Conservation (phyloP, 2,888 invertebrate species). For the Meloe dianella region DNA sequence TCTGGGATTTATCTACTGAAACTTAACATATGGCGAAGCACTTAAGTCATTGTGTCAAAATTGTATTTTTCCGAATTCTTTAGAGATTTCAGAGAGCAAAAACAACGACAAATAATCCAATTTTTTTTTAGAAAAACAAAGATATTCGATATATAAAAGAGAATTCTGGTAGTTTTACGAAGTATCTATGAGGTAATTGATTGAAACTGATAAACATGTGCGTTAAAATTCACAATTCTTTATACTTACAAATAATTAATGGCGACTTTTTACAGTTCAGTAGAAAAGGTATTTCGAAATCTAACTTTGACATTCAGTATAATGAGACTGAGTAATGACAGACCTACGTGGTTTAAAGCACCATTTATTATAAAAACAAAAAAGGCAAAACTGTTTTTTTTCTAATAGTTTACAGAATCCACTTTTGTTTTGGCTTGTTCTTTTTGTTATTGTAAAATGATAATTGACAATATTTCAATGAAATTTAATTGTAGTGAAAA, state of each 20-base stretch:
- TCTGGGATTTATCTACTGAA: neutral
- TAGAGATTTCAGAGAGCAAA: neutral
- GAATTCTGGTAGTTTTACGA: no score
- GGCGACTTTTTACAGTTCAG: neutral
- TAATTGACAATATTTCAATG: neutral
- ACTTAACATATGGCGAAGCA: neutral
- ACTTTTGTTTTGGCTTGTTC: neutral
- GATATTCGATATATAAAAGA: no score
- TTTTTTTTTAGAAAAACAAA: neutral
- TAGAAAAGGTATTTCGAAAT: neutral
- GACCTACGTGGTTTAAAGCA: neutral
- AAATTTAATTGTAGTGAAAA: neutral
- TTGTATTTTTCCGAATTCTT: neutral
- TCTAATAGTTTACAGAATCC: neutral
- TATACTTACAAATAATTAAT: no score
- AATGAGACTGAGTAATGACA: neutral
- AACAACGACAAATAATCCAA: neutral
- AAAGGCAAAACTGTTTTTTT: neutral
- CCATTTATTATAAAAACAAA: neutral
- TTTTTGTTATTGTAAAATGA: slow-evolving; percentile 1
- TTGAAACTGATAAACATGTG: neutral
- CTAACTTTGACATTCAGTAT: neutral
- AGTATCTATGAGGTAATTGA: neutral
- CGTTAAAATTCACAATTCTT: no score
- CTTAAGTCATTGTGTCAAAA: neutral